Evolutionary conservation across 2,888 invertebrate genomes (phyloP).

Genomic region (Bruchidius siliquastri): DNA sequence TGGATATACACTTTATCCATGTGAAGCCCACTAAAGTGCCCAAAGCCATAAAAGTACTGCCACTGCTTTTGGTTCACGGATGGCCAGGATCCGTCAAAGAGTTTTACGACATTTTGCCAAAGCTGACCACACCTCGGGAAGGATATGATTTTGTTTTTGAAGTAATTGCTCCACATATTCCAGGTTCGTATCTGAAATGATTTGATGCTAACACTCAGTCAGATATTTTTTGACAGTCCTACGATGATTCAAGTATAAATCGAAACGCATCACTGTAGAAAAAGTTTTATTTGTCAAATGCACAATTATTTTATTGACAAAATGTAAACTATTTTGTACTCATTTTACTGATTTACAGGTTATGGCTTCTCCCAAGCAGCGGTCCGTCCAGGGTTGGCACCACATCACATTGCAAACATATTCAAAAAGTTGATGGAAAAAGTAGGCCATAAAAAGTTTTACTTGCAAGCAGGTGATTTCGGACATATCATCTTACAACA

Average conservation of each 20-base stretch:
- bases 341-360: conserved; percentile 46
- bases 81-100: conserved; percentile 87
- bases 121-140: conserved; percentile 51
- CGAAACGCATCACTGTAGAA: too few relatives aligned
- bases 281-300: too few relatives aligned
- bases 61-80: conserved; percentile 73
- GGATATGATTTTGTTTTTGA: conserved; percentile 62
- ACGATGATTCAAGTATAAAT: too few relatives aligned
- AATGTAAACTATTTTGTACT: too few relatives aligned
- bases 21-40: conserved; percentile 51
- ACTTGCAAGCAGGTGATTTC: conserved; percentile 80
- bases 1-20: conserved; percentile 57
- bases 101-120: conserved; percentile 71
- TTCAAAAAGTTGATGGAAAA: conserved; percentile 67
- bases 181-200: conserved; percentile 39
- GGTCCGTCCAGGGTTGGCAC: conserved; percentile 57
- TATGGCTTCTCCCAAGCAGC: conserved; percentile 49
- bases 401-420: conserved; percentile 55
- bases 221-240: too few relatives aligned
- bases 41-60: conserved; percentile 48
- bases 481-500: conserved; percentile 60
- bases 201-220: too few relatives aligned
- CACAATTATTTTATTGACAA: too few relatives aligned
- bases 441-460: conserved; percentile 62
- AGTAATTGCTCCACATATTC: conserved; percentile 55